These are phyloP conservation scores for Anarrhichthys ocellatus DNA, from an alignment of 2,113 vertebrate genomes.

Conservation along the genomic window DNA sequence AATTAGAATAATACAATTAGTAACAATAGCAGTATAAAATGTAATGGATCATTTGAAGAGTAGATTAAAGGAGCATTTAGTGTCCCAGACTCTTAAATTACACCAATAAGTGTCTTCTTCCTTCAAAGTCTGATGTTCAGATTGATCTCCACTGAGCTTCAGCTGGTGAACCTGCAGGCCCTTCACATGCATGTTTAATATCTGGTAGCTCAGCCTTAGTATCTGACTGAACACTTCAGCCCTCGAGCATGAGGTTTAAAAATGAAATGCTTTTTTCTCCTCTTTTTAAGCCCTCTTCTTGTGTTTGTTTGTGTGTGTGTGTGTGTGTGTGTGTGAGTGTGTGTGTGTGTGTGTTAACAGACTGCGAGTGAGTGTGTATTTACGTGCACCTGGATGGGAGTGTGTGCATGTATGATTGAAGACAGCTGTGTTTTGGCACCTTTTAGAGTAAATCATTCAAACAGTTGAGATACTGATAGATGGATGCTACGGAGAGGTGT, in stretches of 20 bases:
- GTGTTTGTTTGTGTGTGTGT: slow-evolving; percentile 18
- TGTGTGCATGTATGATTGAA: slow-evolving; percentile 44
- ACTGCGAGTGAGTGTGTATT: neutral
- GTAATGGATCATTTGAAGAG: neutral
- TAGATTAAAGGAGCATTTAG: slow-evolving; percentile 9
- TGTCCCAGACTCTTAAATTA: slow-evolving; percentile 10
- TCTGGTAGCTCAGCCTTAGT: slow-evolving; percentile 40
- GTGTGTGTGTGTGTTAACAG: neutral
- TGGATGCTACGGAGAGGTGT: slow-evolving; percentile 33
- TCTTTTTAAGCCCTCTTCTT: slow-evolving; percentile 40
- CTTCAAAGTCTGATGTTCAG: slow-evolving; percentile 23
- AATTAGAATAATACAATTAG: slow-evolving; percentile 12
- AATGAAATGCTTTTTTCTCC: slow-evolving; percentile 13
- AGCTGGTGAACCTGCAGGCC: slow-evolving; percentile 52
- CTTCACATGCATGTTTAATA: slow-evolving; percentile 68
- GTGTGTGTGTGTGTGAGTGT: slow-evolving; percentile 11
- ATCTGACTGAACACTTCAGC: slow-evolving; percentile 37
- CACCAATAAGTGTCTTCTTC: slow-evolving; percentile 14
- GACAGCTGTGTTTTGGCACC: slow-evolving; percentile 53
- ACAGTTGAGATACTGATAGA: slow-evolving; percentile 45
- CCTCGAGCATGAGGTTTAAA: slow-evolving; percentile 37
- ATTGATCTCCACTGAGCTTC: slow-evolving; percentile 31
- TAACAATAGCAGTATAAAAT: neutral
- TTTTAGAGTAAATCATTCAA: slow-evolving; percentile 58
- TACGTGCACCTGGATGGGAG: neutral